Percentiles rank a stretch among this genome's conserved stretches.
Conservation (phyloP, 2,888 invertebrate genomes). For the Aplocera efformata region DNA sequence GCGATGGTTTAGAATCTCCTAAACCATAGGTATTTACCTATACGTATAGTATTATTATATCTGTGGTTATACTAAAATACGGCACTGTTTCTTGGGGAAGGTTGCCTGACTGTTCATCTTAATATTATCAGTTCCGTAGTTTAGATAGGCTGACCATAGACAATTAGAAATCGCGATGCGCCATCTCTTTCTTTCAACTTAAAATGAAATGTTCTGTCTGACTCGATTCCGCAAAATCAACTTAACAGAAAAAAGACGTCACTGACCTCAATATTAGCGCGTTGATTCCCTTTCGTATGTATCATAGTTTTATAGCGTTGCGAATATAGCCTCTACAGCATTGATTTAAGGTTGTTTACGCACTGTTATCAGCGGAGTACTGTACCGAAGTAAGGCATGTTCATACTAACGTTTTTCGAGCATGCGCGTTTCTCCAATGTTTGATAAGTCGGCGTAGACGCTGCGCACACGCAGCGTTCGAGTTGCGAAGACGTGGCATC, state of each 20-base stretch:
- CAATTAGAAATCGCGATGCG: slow-evolving; percentile 34
- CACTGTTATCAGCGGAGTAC: slow-evolving; percentile 20
- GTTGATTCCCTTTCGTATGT: slow-evolving; percentile 29
- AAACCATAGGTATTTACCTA: too few species aligned
- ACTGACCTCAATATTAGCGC: slow-evolving; percentile 66
- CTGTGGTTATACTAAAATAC: too few species aligned
- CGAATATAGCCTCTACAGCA: slow-evolving; percentile 8
- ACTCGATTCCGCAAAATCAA: slow-evolving; percentile 59
- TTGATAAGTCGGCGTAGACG: too few species aligned
- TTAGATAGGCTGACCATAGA: slow-evolving; percentile 45
- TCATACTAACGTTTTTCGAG: too few species aligned
- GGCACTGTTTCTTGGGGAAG: too few species aligned
- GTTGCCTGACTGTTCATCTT: too few species aligned
- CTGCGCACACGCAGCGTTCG: too few species aligned
- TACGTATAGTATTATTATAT: too few species aligned
- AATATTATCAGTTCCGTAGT: slow-evolving; percentile 5
- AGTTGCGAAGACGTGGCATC: too few species aligned
- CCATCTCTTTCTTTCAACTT: slow-evolving; percentile 35
- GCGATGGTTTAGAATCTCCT: too few species aligned
- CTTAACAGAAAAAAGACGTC: slow-evolving; percentile 69
- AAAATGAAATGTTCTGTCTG: slow-evolving; percentile 31
- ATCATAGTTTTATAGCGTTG: slow-evolving; percentile 4
- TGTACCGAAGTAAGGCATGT: slow-evolving; percentile 31
- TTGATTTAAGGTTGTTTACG: slow-evolving; percentile 25
- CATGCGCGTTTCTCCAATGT: too few species aligned